Base-by-base conservation (phyloP, 2,888 invertebrate species). In the Lamellibrachia satsuma region DNA sequence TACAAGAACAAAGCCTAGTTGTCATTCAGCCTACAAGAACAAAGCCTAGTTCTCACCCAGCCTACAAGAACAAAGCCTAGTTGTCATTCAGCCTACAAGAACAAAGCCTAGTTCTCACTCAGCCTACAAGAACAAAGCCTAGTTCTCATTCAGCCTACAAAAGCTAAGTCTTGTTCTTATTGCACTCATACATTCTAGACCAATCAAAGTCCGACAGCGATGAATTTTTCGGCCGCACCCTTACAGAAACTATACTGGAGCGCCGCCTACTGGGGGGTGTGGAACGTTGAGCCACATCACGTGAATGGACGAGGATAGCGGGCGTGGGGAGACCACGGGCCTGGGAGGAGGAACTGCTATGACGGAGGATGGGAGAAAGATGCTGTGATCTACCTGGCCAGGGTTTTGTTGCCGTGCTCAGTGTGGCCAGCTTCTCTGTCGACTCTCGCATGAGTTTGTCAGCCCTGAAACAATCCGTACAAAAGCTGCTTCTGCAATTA, bases 361-460 rank as follows among this genome's bases (percentile, higher is more conserved):
- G 57, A 57, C 57, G 15, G 7, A 57, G 57, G 75, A 75, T 75
- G 75, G 75, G 75, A n/a, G 75, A 75, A 6, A 75, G 75, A 6
- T n/a, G 22, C 75, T 22, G 75, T 15, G 22, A 6, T 75, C 75
- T 75, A 75, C 75, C 75, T 75, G 75, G 22, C 75, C 75, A 75
- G 6, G 75, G 15, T n/a, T 15, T 75, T n/a, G 22, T 75, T 2
- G 22, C 75, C n/a, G 75, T 22, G 75, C 6, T 75, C 75, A 75
- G 75, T 15, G 75, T 75, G 6, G 75, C 75, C 75, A 75, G 22
- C 75, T 75, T 75, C 75, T 75, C 75, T 4, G 75, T 75, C 75
- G 75, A 75, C 75, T 75, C 75, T 4, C 75, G 75, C 75, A 75
- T 75, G n/a, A 75, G 75, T 75, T 75, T 75, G 75, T 75, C 75